Base-by-base conservation (phyloP, 2,113 vertebrate species). In the Bubo bubo region DNA sequence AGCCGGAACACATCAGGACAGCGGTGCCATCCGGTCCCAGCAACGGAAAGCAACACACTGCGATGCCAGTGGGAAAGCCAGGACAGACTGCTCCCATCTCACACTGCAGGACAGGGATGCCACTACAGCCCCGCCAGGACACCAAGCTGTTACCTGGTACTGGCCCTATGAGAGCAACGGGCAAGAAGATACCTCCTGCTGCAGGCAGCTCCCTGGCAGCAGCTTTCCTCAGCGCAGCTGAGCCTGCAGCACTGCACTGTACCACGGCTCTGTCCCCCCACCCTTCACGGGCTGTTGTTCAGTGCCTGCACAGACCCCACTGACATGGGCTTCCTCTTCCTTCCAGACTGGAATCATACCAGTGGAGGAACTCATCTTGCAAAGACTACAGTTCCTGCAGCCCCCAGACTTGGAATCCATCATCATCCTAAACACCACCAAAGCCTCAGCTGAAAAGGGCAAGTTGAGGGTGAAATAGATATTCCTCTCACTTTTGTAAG, bases 41-140 rank as follows among this genome's bases (percentile, higher is more conserved):
- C 56, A 28, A 8, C 35, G 5, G 30, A 17, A 41, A 83, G 55
- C 43, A 11, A 28, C 6, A 3, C 0, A 2, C 41, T 5, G 2
- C 5, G 11, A 2, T 28, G 66, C 6, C 55, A 18, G 23, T 1
- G 4, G 64, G 34, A 58, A 39, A 26, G 21, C 30, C 22, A 11
- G 37, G 56, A 18, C 45, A 12, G 56, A 8, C 23, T 2, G 15
- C 19, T 41, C 35, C 55, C 35, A 12, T 18, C 43, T 18, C 55
- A 14, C 35, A 5, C 17, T 1, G 3, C n/a, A 18, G 24, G 39
- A 55, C 14, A 28, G 14, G 14, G 35, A 18, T 11, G 79, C 53
- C 35, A 6, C 45, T 6, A 6, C 14, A 2, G 4, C 6, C 30
- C 28, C 3, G 2, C n/a, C 37, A 10, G 49, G 18, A 43, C 60